A percentile compares a stretch with the other conserved stretches of the same genome.
Conservation (phyloP, 2,113 vertebrate species). For the Hemiscyllium ocellatum region DNA sequence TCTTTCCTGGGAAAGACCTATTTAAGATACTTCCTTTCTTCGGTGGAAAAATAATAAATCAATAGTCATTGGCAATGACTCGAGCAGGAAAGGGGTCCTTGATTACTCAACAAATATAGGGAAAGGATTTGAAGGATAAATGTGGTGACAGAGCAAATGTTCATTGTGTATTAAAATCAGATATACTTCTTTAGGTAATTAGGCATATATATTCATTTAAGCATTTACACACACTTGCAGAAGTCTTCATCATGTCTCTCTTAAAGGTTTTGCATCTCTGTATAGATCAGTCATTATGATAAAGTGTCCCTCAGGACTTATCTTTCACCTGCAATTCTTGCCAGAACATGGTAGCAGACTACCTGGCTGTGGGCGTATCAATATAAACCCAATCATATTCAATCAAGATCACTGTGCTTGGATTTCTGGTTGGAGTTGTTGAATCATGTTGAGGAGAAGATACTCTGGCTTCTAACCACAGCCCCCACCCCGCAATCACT, state of each 20-base stretch:
- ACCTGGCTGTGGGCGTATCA: neutral
- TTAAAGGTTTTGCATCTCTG: neutral
- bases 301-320: too few relatives aligned
- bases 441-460: neutral
- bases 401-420: neutral
- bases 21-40: slow-evolving; percentile 17
- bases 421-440: neutral
- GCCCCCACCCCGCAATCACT: neutral
- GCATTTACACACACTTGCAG: neutral
- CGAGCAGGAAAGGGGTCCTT: neutral
- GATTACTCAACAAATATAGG: neutral
- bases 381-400: neutral
- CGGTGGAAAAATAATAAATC: neutral
- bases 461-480: neutral
- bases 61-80: neutral
- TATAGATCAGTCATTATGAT: neutral
- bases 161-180: neutral
- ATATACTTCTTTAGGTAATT: neutral
- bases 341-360: neutral
- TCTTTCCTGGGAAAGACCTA: neutral
- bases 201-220: neutral
- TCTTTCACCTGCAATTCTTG: neutral
- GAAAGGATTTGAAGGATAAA: neutral
- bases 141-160: neutral
- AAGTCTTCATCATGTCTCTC: neutral